A percentile compares a stretch with the other conserved stretches of the same genome.
Evolutionary conservation across 2,113 vertebrate species (phyloP).

Genomic region (Brienomyrus brachyistius): DNA sequence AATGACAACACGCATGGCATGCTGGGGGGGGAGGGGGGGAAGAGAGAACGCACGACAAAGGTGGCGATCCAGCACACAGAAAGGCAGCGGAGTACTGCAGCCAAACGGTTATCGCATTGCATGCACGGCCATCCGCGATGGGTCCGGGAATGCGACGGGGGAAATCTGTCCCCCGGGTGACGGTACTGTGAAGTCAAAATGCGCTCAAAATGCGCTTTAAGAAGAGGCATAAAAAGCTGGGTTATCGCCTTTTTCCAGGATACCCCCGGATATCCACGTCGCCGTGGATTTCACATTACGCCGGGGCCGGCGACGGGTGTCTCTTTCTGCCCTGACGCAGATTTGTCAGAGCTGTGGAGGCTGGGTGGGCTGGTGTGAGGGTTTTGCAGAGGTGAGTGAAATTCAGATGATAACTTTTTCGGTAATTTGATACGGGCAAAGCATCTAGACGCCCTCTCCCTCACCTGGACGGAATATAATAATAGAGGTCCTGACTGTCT

Average conservation of each 20-base stretch:
- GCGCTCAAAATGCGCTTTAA: background rate
- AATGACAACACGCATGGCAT: background rate
- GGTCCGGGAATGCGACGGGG: background rate
- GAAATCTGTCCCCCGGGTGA: background rate
- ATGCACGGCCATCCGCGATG: background rate
- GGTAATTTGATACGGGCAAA: slow-evolving; percentile 5
- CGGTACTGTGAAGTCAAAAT: slow-evolving; percentile 6
- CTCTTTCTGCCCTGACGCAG: background rate
- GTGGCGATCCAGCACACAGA: too few species aligned
- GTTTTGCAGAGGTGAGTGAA: background rate
- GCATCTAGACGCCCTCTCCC: background rate
- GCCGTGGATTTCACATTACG: background rate
- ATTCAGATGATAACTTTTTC: slow-evolving; percentile 6
- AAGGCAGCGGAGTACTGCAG: background rate
- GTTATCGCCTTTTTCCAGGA: slow-evolving; percentile 10
- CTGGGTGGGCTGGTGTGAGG: background rate
- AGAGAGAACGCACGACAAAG: background rate
- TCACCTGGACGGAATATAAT: slow-evolving; percentile 15
- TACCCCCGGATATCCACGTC: background rate
- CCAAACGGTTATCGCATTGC: background rate
- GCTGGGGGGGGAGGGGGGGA: too few species aligned
- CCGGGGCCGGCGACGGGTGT: background rate
- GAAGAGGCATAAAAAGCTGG: background rate
- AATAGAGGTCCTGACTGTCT: slow-evolving; percentile 11
- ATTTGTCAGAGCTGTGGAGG: background rate